phyloP scores from a whole-genome alignment of 2,797 vertebrate species.

The Coranthus polyacanthus region DNA sequence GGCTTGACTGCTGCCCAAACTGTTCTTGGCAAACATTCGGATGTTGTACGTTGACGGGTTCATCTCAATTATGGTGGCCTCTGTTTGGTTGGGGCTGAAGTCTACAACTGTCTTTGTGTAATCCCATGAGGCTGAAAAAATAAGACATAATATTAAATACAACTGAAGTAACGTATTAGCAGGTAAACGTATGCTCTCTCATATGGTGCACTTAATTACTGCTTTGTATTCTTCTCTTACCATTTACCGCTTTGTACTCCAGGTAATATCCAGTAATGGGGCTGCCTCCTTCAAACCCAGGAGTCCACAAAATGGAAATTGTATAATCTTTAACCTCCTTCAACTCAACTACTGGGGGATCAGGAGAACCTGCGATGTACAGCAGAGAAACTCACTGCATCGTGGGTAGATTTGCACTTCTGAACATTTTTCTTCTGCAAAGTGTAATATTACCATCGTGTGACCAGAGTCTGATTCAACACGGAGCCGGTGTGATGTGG shows the following conservation, averaged over 20 bases:
- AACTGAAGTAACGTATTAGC: not conserved
- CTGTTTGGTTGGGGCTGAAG: slow-evolving; percentile 61
- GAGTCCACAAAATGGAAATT: slow-evolving; percentile 70
- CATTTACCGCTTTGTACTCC: slow-evolving; percentile 72
- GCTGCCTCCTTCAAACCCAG: slow-evolving; percentile 64
- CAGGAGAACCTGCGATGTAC: slow-evolving; percentile 46
- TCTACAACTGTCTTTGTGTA: slow-evolving; percentile 55
- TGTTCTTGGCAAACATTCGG: slow-evolving; percentile 77
- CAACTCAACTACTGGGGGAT: slow-evolving; percentile 69
- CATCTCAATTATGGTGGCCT: slow-evolving; percentile 74
- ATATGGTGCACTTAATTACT: not conserved
- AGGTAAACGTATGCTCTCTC: no score
- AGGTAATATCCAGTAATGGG: slow-evolving; percentile 68
- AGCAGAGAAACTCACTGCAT: not conserved
- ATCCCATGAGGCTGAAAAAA: slow-evolving; percentile 71
- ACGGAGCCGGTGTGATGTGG: no score
- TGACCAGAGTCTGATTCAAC: no score
- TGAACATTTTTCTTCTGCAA: no score
- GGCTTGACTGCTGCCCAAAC: slow-evolving; percentile 60
- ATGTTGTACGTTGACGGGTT: slow-evolving; percentile 75
- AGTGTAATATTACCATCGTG: not conserved
- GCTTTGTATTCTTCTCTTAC: slow-evolving; percentile 35
- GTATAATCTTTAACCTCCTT: slow-evolving; percentile 54
- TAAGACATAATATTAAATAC: not conserved
- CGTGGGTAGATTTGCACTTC: not conserved